phyloP scores from a whole-genome alignment of 2,797 vertebrate genomes.

The Coccyzus lansbergi region DNA sequence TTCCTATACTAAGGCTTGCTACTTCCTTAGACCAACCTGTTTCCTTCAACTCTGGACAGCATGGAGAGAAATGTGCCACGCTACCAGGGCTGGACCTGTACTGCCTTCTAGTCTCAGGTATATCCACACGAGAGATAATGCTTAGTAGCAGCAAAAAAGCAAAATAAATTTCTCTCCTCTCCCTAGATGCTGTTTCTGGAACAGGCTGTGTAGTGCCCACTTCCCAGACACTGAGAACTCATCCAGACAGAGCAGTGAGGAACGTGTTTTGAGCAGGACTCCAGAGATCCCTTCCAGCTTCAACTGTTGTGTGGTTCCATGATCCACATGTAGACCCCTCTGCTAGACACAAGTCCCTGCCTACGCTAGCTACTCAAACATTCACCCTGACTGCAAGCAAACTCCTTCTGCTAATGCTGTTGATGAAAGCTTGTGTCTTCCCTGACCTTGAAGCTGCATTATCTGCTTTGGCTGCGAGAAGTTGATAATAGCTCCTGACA shows the following conservation, averaged over 20 bases:
- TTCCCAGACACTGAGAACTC: background rate
- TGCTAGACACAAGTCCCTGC: background rate
- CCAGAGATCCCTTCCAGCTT: background rate
- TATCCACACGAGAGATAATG: rapidly evolving
- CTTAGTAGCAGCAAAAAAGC: background rate
- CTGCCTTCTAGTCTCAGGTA: background rate
- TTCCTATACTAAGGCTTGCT: background rate
- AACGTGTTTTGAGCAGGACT: background rate
- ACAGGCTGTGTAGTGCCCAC: background rate
- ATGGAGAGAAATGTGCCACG: rapidly evolving
- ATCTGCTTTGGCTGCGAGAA: conserved; percentile 38
- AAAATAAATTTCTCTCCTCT: background rate
- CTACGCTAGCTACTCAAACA: background rate
- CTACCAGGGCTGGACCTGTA: background rate
- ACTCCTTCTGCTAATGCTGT: background rate
- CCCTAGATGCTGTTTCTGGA: background rate
- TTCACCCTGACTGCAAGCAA: background rate
- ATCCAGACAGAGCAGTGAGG: background rate
- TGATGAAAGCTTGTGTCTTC: background rate
- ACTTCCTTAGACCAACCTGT: background rate
- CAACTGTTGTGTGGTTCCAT: background rate
- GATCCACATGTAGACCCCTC: background rate
- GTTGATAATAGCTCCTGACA: conserved; percentile 59
- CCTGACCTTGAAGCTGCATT: conserved; percentile 58
- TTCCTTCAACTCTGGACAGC: background rate